Base-by-base conservation (phyloP, 2,888 invertebrate species). In the Ochlodes sylvanus region DNA sequence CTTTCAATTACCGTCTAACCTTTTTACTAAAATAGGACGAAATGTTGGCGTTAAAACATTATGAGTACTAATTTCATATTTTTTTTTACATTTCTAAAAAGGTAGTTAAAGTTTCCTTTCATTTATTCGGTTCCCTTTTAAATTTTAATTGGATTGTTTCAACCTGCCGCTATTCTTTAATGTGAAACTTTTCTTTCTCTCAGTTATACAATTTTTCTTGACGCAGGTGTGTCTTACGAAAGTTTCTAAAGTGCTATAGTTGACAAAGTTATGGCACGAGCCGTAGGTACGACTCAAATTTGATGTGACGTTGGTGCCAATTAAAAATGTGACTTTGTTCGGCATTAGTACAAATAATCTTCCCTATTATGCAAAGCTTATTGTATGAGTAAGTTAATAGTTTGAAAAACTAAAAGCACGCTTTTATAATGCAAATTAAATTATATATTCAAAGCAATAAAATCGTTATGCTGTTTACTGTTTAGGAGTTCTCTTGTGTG, bases 151-250 rank as follows among this genome's bases (percentile, higher is more conserved):
- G 19, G 12, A 50, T 50, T 50, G 50, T 50, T 50, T 50, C 50
- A 50, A 50, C 50, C 50, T 19, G 50, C 17, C 44, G 15, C 50
- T 19, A 50, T 50, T 50, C 50, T 50, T 50, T 50, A 50, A 50
- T 50, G 50, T 19, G 17, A 21, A 63, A 60, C 55, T 61, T 66
- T 60, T 67, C 38, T 38, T 54, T 60, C 32, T 54, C 34, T 44
- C 27, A 67, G 61, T 55, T 55, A 67, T 67, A 61, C 61, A 61
- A 55, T 56, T 56, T 67, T 67, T 56, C 61, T 62, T 62, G 67
- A 62, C 67, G 62, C 67, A 67, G 61, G 61, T 67, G 61, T 62
- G 67, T 55, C 67, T 67, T 38, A 15, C 21, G 34, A 62, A 67
- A 44, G 54, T 67, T 62, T 44, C 47, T 32, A 27, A 67, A 54